These are phyloP conservation scores for Calyptommatus sinebrachiatus DNA, from an alignment of 2,113 vertebrate genomes.

Conservation along the genomic window DNA sequence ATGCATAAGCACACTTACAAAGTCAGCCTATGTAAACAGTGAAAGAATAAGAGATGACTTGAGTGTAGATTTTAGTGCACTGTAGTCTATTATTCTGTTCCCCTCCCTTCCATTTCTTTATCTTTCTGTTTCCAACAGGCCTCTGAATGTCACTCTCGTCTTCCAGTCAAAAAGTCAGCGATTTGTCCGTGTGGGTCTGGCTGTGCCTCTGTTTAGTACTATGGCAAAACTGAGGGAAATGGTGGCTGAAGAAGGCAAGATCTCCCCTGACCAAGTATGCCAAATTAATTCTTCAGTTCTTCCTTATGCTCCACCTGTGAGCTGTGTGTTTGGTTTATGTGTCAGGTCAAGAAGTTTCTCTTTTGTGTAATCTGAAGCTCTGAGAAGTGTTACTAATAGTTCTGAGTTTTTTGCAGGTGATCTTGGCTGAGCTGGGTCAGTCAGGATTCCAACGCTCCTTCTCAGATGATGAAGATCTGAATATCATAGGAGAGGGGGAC, in stretches of 20 bases:
- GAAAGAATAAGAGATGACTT: not conserved
- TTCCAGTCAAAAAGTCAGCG: constrained; percentile 80
- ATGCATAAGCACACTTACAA: not conserved
- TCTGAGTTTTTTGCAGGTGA: constrained; percentile 72
- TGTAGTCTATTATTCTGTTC: not conserved
- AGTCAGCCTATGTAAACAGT: not conserved
- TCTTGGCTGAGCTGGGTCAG: constrained; percentile 84
- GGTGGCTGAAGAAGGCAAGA: constrained; percentile 83
- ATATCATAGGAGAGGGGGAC: constrained; percentile 76
- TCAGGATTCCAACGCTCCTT: constrained; percentile 87
- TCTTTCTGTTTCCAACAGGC: constrained; percentile 66
- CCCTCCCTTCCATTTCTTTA: too few relatives aligned
- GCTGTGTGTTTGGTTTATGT: not conserved
- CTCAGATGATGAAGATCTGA: constrained; percentile 84
- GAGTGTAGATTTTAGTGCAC: not conserved
- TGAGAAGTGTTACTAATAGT: not conserved
- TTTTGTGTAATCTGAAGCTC: not conserved
- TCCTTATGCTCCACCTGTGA: not conserved
- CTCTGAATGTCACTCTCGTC: constrained; percentile 86
- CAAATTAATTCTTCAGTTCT: not conserved
- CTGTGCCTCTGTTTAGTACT: constrained; percentile 83
- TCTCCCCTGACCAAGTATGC: constrained; percentile 82
- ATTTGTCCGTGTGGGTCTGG: constrained; percentile 86
- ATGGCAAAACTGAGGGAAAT: constrained; percentile 81
- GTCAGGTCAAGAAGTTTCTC: not conserved